Base-by-base conservation (phyloP, 2,888 invertebrate species). In the Nomada ferruginata region DNA sequence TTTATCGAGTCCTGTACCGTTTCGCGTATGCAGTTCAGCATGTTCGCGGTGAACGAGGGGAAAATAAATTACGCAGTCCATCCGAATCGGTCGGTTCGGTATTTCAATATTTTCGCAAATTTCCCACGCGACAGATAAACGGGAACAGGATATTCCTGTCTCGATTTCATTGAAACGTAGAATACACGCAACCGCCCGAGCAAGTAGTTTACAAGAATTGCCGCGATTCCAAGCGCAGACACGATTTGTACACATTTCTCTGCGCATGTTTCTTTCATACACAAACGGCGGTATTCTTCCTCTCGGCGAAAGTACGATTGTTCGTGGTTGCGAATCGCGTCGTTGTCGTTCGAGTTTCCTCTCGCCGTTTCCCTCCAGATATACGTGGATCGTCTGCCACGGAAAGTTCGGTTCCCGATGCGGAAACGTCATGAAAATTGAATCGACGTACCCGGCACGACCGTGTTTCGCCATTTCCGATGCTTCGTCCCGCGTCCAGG, bases 371-470 rank as follows among this genome's bases (percentile, higher is more conserved):
- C 11, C 13, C 5, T 10, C 9, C 18, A n/a, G 18, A 2, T 9
- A 47, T 1, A 10, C 59, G 26, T n/a, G 11, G 47, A 9, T 26
- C 1, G 36, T n/a, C 18, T 60, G 29, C 44, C 26, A 15, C 57
- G 70, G 52, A 65, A 78, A 80, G 70, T 78, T 84, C 20, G 76
- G 76, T 71, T 83, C 75, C 76, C 75, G 42, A 64, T 5, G 64
- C 66, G 84, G 84, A 82, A 85, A 84, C 85, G 82, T 85, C 70
- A 79, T 79, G 87, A 87, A 87, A 87, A 87, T 87, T 86, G 87
- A 87, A 87, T 87, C 78, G 86, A 57, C 80, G 55, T 50, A 61
- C 65, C 44, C 44, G 59, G 47, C 64, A 36, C 60, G 76, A 61
- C 82, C 78, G 72, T 73, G 78, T 85, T 77, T 76, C 76, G 83